Percentiles rank a stretch among this genome's conserved stretches.
Conservation (phyloP, 2,888 invertebrate genomes). For the Lingula anatina region DNA sequence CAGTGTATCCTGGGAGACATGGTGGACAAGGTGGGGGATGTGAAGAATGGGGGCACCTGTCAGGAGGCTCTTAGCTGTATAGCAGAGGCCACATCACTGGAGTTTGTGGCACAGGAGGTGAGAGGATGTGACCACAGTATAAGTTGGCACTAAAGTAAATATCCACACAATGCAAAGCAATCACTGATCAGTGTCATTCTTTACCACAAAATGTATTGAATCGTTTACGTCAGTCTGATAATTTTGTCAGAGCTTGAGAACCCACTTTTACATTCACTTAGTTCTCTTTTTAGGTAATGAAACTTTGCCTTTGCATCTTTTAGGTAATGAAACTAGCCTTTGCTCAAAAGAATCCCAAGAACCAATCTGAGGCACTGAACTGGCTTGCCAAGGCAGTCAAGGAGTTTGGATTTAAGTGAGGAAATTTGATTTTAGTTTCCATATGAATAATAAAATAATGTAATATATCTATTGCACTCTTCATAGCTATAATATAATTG, state of each 20-base stretch:
- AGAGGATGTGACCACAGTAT: no score
- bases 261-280: no score
- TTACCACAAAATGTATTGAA: no score
- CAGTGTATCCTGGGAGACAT: conserved; percentile 74
- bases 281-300: no score
- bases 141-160: no score
- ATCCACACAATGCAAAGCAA: no score
- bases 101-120: conserved; percentile 66
- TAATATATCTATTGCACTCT: background rate
- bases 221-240: no score
- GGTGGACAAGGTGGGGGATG: conserved; percentile 78
- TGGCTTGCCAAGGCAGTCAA: conserved; percentile 75
- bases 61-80: conserved; percentile 69
- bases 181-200: no score
- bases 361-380: conserved; percentile 75
- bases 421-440: no score
- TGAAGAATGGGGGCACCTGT: conserved; percentile 68
- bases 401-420: conserved; percentile 81
- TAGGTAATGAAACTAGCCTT: conserved; percentile 69
- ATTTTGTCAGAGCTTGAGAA: no score
- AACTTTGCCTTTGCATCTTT: conserved; percentile 3
- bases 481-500: background rate
- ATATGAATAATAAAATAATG: no score
- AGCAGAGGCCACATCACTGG: conserved; percentile 73
- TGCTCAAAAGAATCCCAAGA: conserved; percentile 84